phyloP scores from a whole-genome alignment of 2,797 vertebrate genomes.

The Molossus molossus region DNA sequence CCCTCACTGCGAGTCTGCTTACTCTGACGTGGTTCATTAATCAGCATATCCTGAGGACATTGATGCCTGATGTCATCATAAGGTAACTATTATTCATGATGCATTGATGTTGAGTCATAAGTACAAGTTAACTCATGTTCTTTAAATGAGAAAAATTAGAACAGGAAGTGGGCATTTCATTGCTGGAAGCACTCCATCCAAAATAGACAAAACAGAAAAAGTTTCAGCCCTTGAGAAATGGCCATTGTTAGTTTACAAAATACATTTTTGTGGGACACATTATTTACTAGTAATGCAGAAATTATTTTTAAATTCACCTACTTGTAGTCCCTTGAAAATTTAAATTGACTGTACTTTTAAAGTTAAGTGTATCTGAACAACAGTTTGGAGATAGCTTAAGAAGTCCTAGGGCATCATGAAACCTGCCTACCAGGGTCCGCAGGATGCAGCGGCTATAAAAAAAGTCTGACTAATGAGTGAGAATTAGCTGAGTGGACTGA shows the following conservation, averaged over 20 bases:
- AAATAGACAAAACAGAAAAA: neutral
- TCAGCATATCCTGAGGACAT: neutral
- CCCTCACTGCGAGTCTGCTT: neutral
- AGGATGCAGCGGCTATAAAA: neutral
- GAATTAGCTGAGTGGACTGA: neutral
- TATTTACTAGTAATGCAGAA: neutral
- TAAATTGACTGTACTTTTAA: constrained; percentile 41
- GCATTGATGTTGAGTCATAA: neutral
- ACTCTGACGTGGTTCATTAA: neutral
- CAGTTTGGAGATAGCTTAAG: neutral
- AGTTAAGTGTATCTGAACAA: neutral
- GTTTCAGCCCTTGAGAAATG: neutral
- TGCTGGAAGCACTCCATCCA: neutral
- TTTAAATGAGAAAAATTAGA: constrained; percentile 24
- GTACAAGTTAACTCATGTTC: neutral
- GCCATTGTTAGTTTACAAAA: constrained; percentile 20
- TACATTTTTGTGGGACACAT: neutral
- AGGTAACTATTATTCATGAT: neutral
- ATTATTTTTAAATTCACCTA: neutral
- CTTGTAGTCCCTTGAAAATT: neutral
- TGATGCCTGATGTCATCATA: neutral
- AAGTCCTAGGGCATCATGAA: neutral
- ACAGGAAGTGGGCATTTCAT: neutral
- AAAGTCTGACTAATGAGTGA: neutral
- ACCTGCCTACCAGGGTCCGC: neutral